Conservation (phyloP, 2,888 invertebrate species). For the Galerucella calmariensis region DNA sequence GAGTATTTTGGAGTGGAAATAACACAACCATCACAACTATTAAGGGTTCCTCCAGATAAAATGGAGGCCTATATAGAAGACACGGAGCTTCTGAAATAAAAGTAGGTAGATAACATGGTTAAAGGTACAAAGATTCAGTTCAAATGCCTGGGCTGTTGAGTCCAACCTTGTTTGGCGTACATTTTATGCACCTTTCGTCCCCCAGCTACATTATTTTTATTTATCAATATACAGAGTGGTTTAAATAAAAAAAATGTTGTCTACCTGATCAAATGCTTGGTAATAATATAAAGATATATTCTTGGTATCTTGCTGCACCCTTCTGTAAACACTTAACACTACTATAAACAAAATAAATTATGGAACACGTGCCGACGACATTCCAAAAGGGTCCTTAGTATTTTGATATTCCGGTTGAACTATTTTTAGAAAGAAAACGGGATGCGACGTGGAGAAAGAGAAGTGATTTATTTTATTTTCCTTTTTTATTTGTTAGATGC, state of each 20-base stretch:
- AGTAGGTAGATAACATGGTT: too few relatives aligned
- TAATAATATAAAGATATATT: background rate
- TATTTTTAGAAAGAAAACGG: conserved; percentile 24
- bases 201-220: too few relatives aligned
- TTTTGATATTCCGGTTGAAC: conserved; percentile 15
- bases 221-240: too few relatives aligned
- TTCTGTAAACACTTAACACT: conserved; percentile 23
- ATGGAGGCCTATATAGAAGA: too few relatives aligned
- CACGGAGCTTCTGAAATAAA: too few relatives aligned
- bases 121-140: too few relatives aligned
- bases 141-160: too few relatives aligned
- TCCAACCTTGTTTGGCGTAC: too few relatives aligned
- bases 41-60: too few relatives aligned
- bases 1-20: too few relatives aligned
- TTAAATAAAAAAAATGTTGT: background rate
- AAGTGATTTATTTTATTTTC: conserved; percentile 10
- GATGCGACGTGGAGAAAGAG: background rate
- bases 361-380: conserved; percentile 27
- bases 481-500: background rate
- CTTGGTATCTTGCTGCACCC: background rate
- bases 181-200: too few relatives aligned
- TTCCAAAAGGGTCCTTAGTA: conserved; percentile 20
- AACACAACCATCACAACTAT: too few relatives aligned
- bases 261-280: background rate
- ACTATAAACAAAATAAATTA: conserved; percentile 32